Percentiles rank a stretch among this genome's conserved stretches.
These are phyloP conservation scores for Chaetophractus vellerosus DNA, from an alignment of 2,797 vertebrate species.

Conservation along the genomic window DNA sequence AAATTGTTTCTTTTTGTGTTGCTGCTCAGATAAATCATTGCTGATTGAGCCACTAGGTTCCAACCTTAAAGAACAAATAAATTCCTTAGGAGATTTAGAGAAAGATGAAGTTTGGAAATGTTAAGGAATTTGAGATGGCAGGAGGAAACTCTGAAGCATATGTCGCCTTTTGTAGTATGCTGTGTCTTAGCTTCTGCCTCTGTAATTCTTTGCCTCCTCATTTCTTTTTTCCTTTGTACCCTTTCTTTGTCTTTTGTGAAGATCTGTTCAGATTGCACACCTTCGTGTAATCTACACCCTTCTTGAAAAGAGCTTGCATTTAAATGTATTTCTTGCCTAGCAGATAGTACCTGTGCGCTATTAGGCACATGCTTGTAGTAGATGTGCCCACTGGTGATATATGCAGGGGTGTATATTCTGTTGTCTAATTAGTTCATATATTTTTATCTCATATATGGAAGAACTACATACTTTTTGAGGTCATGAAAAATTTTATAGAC, in stretches of 20 bases:
- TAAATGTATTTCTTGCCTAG: background rate
- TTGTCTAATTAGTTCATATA: background rate
- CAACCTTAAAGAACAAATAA: no score
- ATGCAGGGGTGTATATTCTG: background rate
- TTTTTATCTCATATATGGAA: background rate
- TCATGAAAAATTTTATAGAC: background rate
- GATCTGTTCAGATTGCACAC: background rate
- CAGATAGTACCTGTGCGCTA: background rate
- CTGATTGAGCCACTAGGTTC: no score
- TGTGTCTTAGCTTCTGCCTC: background rate
- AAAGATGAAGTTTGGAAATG: background rate
- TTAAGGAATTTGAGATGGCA: background rate
- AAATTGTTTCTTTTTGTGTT: no score
- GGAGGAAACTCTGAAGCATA: background rate
- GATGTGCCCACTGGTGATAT: background rate
- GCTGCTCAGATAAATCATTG: no score
- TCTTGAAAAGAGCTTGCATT: background rate
- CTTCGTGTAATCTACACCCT: background rate
- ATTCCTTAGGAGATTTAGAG: background rate
- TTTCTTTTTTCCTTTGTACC: background rate
- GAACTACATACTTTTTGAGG: background rate
- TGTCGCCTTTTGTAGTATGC: background rate
- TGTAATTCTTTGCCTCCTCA: background rate
- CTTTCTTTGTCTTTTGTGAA: background rate
- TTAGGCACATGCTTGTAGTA: background rate